phyloP scores from a whole-genome alignment of 2,113 vertebrate species.

The Tachycineta bicolor region DNA sequence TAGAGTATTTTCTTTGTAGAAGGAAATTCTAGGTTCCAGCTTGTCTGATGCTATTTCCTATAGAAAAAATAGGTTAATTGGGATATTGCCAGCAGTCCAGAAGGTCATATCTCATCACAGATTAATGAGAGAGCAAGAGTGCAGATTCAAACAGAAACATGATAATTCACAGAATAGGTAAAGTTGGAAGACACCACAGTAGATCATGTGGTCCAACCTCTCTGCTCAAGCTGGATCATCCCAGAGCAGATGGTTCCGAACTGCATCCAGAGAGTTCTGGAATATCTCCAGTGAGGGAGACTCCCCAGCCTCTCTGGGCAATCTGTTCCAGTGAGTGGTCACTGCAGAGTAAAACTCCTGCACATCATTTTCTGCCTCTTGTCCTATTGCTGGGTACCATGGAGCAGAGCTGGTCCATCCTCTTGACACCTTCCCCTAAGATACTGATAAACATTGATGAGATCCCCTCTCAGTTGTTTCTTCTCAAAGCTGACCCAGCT shows the following conservation, averaged over 20 bases:
- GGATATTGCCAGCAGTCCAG: not conserved
- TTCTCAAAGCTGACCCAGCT: not conserved
- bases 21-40: not conserved
- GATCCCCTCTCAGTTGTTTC: not conserved
- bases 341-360: not conserved
- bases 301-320: not conserved
- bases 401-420: not conserved
- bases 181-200: not conserved
- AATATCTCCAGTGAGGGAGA: not conserved
- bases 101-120: not conserved
- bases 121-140: not conserved
- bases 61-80: not conserved
- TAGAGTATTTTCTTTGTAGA: not conserved
- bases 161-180: not conserved
- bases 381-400: not conserved
- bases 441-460: not conserved
- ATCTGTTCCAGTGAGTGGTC: not conserved
- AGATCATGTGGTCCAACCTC: not conserved
- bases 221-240: not conserved
- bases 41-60: not conserved
- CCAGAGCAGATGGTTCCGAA: not conserved
- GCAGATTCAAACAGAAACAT: not conserved
- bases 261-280: not conserved
- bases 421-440: not conserved
- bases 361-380: not conserved